These are phyloP conservation scores for Caenorhabditis uteleia DNA, from an alignment of 2,888 invertebrate genomes.

Conservation along the genomic window DNA sequence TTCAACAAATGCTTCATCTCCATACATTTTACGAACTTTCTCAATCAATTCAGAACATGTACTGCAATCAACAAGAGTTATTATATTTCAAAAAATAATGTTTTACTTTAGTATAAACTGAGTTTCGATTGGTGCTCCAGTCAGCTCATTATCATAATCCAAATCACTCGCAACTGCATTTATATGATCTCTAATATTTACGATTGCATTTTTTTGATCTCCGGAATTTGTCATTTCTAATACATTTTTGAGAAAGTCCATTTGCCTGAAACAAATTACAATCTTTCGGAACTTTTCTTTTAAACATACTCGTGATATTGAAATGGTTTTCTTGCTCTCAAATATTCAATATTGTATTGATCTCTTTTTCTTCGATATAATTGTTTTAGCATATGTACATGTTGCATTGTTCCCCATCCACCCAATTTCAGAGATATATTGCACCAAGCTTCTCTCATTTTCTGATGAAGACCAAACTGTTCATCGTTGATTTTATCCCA, in stretches of 20 bases:
- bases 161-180: neutral
- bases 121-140: neutral
- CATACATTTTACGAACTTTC: neutral
- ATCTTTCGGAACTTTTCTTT: neutral
- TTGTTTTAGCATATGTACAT: conserved; percentile 30
- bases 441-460: conserved; percentile 35
- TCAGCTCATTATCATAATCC: neutral
- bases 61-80: neutral
- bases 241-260: conserved; percentile 12
- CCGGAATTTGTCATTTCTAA: conserved; percentile 9
- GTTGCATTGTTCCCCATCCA: conserved; percentile 33
- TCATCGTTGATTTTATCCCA: conserved; percentile 16
- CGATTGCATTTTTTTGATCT: neutral
- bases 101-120: neutral
- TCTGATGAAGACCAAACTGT: conserved; percentile 20
- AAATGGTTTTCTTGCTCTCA: conserved; percentile 12
- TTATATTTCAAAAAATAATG: conserved; percentile 7
- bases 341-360: conserved; percentile 20
- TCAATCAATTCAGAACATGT: conserved; percentile 7
- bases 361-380: conserved; percentile 22
- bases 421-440: conserved; percentile 30
- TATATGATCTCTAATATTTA: conserved; percentile 7
- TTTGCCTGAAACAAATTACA: conserved; percentile 9
- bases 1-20: conserved; percentile 6
- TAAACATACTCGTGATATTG: conserved; percentile 15